Evolutionary conservation across 1,140 invertebrate species (phyloP).

Genomic region (Drosophila saltans): DNA sequence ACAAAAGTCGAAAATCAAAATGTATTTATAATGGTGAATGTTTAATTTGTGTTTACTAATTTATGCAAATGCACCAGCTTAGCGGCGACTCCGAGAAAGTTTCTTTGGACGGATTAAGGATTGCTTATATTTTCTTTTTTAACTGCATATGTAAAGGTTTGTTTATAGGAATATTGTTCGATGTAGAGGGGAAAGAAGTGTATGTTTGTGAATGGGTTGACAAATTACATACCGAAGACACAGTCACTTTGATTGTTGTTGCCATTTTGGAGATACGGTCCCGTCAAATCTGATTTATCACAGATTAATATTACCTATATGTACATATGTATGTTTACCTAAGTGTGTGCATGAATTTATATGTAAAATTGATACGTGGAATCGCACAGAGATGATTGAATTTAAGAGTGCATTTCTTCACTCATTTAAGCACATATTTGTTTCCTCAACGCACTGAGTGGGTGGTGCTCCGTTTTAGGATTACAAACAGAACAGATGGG

Average conservation of each 20-base stretch:
- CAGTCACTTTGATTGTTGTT: conserved; percentile 44
- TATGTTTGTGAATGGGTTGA: not conserved
- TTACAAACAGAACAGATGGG: conserved; percentile 1
- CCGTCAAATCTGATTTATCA: not conserved
- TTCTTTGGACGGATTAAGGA: not conserved
- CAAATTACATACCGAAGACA: conserved; percentile 37
- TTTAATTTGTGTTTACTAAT: not conserved
- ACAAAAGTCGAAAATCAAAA: not conserved
- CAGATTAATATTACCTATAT: conserved; percentile 11
- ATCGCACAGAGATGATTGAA: not conserved
- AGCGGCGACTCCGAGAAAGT: not conserved
- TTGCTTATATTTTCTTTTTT: too few species aligned
- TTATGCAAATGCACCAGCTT: conserved; percentile 1
- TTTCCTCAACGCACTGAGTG: not conserved
- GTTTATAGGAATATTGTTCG: not conserved
- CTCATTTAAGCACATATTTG: not conserved
- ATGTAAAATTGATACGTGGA: not conserved
- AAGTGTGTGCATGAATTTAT: not conserved
- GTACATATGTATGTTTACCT: not conserved
- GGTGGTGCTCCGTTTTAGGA: not conserved
- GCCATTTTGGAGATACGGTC: conserved; percentile 35
- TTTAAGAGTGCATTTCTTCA: not conserved
- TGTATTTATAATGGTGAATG: not conserved
- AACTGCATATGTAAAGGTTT: not conserved
- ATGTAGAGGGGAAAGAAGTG: not conserved